Base-by-base conservation (phyloP, 2,797 vertebrate genomes). In the Malurus leucopterus region DNA sequence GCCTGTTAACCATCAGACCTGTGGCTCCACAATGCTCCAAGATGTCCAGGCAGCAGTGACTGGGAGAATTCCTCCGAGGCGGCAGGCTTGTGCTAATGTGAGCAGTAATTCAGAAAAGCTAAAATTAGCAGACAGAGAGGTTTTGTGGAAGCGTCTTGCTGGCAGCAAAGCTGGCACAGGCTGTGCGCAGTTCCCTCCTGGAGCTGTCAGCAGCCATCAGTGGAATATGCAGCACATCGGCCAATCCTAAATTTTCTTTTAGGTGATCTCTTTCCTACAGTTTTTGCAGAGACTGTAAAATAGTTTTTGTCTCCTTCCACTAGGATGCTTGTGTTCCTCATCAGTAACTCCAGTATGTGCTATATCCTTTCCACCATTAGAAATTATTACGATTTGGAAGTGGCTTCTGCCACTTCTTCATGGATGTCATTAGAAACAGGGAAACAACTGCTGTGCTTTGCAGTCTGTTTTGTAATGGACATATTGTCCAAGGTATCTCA, bases 331-430 rank as follows among this genome's bases (percentile, higher is more conserved):
- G 89, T 64, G 50, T 92, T 93, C 82, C 83, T 93, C 94, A 91
- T 95, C 94, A 91, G 92, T 91, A 93, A 94, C 80, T 89, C 50
- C 94, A 92, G 90, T 81, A 87, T 0, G 71, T 88, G 92, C 68
- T 91, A 89, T n/a, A 76, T 94, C 89, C 85, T 86, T 89, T 89
- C 69, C 22, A 7, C 41, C 84, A 43, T 62, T 78, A 77, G 38
- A 73, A 85, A 78, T 81, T 75, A 30, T 59, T 69, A 47, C 1
- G 1, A 11, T 84, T 92, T 81, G 76, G 51, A 93, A 87, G 22
- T 3, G 1, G 38, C 18, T 86, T 86, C 7, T 88, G 82, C 68
- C 77, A 68, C 68, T 15, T 89, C 57, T 90, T 89, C 57, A 26
- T 46, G 68, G 36, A 64, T 86, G 62, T 89, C 54, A 19, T 70